These are phyloP conservation scores for Metalampra italica DNA, from an alignment of 2,888 invertebrate genomes.

Conservation along the genomic window DNA sequence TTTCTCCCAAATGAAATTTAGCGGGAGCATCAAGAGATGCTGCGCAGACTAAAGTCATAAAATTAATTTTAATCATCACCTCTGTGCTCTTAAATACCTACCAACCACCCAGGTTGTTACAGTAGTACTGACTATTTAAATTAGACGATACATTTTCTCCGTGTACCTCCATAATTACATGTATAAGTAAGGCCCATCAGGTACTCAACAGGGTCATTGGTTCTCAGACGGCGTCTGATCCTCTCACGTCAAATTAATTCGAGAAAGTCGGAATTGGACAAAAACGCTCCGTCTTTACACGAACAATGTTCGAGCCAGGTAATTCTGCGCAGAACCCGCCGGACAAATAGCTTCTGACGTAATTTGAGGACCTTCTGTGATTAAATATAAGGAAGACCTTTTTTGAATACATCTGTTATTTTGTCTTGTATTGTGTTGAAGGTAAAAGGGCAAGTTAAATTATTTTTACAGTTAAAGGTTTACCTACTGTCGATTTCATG, in stretches of 20 bases:
- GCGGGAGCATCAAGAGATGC: no score
- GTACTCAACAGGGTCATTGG: no score
- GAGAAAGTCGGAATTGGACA: not conserved
- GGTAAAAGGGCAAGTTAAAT: not conserved
- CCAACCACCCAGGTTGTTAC: no score
- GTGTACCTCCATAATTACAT: no score
- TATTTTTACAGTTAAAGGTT: not conserved
- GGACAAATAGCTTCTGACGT: not conserved
- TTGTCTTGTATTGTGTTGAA: not conserved
- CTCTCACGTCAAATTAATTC: not conserved
- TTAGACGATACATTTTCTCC: no score
- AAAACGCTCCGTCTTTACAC: not conserved
- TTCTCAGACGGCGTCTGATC: not conserved
- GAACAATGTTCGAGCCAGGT: not conserved
- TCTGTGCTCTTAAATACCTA: no score
- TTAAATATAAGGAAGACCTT: not conserved
- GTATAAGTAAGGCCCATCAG: no score
- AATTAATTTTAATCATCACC: no score
- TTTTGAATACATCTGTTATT: not conserved
- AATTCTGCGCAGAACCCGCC: not conserved
- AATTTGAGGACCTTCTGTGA: conserved; percentile 1
- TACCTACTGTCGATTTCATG: no score
- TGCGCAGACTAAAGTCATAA: no score
- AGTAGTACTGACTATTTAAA: no score
- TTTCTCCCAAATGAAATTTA: no score